Conservation (phyloP, 2,113 vertebrate species). For the Podarcis raffonei region DNA sequence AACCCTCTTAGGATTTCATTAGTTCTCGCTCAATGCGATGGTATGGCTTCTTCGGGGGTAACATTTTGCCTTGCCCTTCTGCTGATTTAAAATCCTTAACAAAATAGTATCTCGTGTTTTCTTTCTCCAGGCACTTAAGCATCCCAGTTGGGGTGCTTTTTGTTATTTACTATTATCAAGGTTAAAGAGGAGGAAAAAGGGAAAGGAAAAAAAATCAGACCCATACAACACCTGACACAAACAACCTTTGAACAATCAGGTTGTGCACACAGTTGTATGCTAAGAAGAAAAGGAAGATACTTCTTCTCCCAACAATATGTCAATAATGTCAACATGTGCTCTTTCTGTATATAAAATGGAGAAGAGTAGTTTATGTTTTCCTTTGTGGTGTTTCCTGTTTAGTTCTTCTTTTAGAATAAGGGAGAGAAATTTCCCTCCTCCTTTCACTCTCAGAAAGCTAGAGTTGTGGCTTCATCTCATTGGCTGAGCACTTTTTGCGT, state of each 20-base stretch:
- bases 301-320: not conserved
- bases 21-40: constrained; percentile 52
- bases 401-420: not conserved
- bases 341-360: not conserved
- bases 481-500: too few species aligned
- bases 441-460: too few species aligned
- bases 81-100: constrained; percentile 42
- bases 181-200: constrained; percentile 37
- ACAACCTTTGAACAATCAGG: not conserved
- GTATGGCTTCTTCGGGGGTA: constrained; percentile 42
- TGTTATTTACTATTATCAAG: constrained; percentile 55
- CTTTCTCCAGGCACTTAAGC: constrained; percentile 54
- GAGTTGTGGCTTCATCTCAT: too few species aligned
- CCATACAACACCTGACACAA: not conserved
- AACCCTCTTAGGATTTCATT: constrained; percentile 75
- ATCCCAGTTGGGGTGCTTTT: constrained; percentile 36
- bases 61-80: constrained; percentile 38
- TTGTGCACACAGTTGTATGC: not conserved
- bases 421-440: constrained; percentile 5
- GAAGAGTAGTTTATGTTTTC: not conserved
- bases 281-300: not conserved
- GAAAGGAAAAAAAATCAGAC: not conserved
- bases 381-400: constrained; percentile 20
- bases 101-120: constrained; percentile 58
- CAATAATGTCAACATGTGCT: not conserved